Percentiles rank a stretch among this genome's conserved stretches.
Evolutionary conservation across 2,888 invertebrate species (phyloP).

Genomic region (Cerastis rubricosa): DNA sequence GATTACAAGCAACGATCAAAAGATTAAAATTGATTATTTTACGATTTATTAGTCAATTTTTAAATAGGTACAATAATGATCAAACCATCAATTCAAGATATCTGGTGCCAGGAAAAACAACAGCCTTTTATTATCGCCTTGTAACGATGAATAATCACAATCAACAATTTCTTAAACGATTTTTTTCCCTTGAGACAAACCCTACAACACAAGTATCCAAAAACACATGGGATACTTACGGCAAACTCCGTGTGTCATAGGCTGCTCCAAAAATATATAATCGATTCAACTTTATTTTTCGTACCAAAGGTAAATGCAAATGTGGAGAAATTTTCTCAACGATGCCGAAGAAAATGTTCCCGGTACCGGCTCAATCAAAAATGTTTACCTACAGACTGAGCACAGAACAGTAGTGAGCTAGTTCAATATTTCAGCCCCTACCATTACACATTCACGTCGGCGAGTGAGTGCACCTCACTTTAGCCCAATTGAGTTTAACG

Average conservation of each 20-base stretch:
- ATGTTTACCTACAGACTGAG: constrained; percentile 80
- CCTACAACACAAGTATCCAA: constrained; percentile 3
- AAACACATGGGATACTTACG: constrained; percentile 1
- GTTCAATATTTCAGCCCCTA: constrained; percentile 76
- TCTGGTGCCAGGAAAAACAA: constrained; percentile 3
- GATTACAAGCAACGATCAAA: background rate
- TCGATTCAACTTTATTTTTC: constrained; percentile 71
- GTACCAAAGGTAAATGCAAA: constrained; percentile 73
- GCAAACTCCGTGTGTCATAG: background rate
- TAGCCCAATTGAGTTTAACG: constrained; percentile 67
- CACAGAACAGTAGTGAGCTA: constrained; percentile 66
- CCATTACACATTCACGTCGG: constrained; percentile 71
- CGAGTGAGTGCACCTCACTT: constrained; percentile 64
- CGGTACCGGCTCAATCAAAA: constrained; percentile 81
- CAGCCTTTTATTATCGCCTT: background rate
- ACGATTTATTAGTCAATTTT: background rate
- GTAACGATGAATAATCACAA: constrained; percentile 32
- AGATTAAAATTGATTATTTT: background rate
- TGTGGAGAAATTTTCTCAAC: constrained; percentile 69
- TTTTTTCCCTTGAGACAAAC: constrained; percentile 10
- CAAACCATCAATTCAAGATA: background rate
- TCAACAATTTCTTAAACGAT: constrained; percentile 3
- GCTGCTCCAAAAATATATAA: constrained; percentile 59
- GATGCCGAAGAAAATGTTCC: constrained; percentile 73
- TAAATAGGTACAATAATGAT: background rate